These are phyloP conservation scores for Salvelinus alpinus DNA, from an alignment of 2,113 vertebrate genomes.

Conservation along the genomic window DNA sequence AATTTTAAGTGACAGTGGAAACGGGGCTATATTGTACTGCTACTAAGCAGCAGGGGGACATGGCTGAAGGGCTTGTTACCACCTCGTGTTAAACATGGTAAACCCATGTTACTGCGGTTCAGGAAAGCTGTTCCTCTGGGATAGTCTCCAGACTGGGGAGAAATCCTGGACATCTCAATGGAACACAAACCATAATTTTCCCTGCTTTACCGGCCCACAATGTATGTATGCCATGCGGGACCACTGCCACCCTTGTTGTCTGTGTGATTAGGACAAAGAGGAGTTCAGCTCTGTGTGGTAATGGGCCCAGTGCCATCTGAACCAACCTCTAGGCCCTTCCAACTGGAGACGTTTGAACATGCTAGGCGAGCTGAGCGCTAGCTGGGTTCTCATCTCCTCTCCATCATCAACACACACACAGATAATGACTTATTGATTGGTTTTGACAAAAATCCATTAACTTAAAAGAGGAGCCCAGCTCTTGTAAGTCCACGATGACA, in stretches of 20 bases:
- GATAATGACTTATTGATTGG: constrained; percentile 29
- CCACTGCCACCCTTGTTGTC: constrained; percentile 40
- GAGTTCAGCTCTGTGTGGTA: constrained; percentile 18
- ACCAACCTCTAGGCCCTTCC: constrained; percentile 17
- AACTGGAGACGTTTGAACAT: constrained; percentile 32
- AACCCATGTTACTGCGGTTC: constrained; percentile 26
- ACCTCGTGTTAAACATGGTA: constrained; percentile 31
- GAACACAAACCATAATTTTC: constrained; percentile 17
- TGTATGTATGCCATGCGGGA: constrained; percentile 26
- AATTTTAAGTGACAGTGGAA: too few relatives aligned
- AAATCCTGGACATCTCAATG: background rate
- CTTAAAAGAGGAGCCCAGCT: constrained; percentile 1
- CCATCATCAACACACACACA: background rate
- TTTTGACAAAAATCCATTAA: constrained; percentile 25
- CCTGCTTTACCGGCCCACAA: constrained; percentile 27
- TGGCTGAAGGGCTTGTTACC: background rate
- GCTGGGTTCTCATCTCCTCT: constrained; percentile 12
- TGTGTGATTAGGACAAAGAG: constrained; percentile 37
- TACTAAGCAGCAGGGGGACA: background rate
- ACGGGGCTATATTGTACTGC: background rate
- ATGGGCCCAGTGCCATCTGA: constrained; percentile 34
- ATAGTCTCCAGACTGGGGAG: constrained; percentile 17
- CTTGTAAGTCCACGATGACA: constrained; percentile 23
- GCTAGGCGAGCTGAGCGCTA: constrained; percentile 2
- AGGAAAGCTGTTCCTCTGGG: constrained; percentile 33